Conservation (phyloP, 2,797 vertebrate species). For the Knipowitschia caucasica region DNA sequence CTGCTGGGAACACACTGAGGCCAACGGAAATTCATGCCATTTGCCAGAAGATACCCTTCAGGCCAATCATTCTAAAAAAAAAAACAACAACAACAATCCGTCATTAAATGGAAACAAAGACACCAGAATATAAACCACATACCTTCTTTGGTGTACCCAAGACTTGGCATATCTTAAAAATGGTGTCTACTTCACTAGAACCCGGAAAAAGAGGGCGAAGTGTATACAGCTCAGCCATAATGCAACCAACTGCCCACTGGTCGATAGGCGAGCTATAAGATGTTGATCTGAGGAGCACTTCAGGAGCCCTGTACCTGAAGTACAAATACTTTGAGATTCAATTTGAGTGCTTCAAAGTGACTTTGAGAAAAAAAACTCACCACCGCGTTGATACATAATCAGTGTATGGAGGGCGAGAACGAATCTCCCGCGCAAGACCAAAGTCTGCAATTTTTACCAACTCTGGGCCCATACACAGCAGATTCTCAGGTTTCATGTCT, state of each 20-base stretch:
- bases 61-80: constrained; percentile 87
- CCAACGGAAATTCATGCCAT: constrained; percentile 94
- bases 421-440: constrained; percentile 91
- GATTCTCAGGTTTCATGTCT: constrained; percentile 98
- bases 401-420: constrained; percentile 95
- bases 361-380: constrained; percentile 61
- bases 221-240: constrained; percentile 97
- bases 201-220: constrained; percentile 95
- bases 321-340: not conserved
- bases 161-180: constrained; percentile 99
- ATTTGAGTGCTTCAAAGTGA: not conserved
- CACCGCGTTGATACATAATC: constrained; percentile 98
- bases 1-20: constrained; percentile 92
- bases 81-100: too few species aligned
- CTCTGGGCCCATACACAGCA: constrained; percentile 96
- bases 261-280: constrained; percentile 95
- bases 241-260: constrained; percentile 95
- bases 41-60: constrained; percentile 89
- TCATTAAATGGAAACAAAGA: not conserved
- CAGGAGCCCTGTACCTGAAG: constrained; percentile 92
- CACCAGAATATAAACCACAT: not conserved
- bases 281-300: constrained; percentile 90
- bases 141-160: constrained; percentile 96
- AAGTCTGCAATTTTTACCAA: constrained; percentile 99
- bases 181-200: constrained; percentile 95